phyloP scores from a whole-genome alignment of 2,888 invertebrate species.

The Tetragonula carbonaria region DNA sequence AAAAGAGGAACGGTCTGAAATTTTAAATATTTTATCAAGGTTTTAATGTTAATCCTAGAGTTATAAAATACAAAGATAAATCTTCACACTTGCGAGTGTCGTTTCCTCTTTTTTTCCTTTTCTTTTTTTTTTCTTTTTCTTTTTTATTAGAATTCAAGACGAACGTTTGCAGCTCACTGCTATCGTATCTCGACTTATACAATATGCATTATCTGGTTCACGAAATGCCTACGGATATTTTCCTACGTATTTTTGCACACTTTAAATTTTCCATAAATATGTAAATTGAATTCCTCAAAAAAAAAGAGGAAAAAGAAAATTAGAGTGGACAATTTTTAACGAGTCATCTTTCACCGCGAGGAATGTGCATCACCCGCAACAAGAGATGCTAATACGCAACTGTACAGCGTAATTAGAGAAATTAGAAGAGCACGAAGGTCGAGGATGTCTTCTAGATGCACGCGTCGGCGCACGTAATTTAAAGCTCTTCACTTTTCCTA shows the following conservation, averaged over 20 bases:
- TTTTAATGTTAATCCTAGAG: neutral
- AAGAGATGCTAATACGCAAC: constrained; percentile 28
- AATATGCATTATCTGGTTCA: too few relatives aligned
- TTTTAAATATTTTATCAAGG: neutral
- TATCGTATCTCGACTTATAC: too few relatives aligned
- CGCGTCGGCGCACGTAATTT: constrained; percentile 46
- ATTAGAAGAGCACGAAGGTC: constrained; percentile 35
- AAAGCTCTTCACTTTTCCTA: constrained; percentile 38
- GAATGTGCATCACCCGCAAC: constrained; percentile 21
- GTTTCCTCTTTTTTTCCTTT: neutral
- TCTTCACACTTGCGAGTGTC: neutral
- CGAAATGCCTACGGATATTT: too few relatives aligned
- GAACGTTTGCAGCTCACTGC: too few relatives aligned
- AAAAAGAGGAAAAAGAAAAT: too few relatives aligned
- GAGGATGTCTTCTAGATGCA: constrained; percentile 27
- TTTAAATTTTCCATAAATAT: neutral
- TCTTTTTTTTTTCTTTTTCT: too few relatives aligned
- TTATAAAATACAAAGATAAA: neutral
- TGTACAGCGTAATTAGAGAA: constrained; percentile 49
- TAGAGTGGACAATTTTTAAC: neutral
- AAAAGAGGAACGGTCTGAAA: neutral
- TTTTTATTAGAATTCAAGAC: neutral
- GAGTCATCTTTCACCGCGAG: neutral
- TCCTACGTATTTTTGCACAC: too few relatives aligned
- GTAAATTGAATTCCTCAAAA: neutral